These are phyloP conservation scores for Lophotis ruficrista DNA, from an alignment of 2,113 vertebrate genomes.

Conservation along the genomic window DNA sequence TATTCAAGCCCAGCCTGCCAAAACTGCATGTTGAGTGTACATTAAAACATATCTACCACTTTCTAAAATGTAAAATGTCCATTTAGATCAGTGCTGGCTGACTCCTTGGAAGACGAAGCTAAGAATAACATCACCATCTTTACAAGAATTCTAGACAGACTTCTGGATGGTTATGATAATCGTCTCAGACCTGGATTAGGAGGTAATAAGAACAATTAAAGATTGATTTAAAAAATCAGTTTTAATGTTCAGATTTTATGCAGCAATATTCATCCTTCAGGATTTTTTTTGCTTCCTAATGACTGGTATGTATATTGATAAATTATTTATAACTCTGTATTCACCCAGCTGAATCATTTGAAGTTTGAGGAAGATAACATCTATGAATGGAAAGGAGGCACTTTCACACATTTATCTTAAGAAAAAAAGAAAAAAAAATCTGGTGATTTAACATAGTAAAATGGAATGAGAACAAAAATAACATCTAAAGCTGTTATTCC, in stretches of 20 bases:
- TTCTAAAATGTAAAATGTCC: constrained; percentile 74
- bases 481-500: constrained; percentile 16
- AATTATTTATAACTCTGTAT: constrained; percentile 57
- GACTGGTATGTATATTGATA: constrained; percentile 35
- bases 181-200: constrained; percentile 96
- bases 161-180: constrained; percentile 98
- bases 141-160: constrained; percentile 97
- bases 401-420: constrained; percentile 56
- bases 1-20: background rate
- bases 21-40: background rate
- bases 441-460: constrained; percentile 24
- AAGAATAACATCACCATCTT: constrained; percentile 99
- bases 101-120: constrained; percentile 89
- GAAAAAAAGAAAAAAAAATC: constrained; percentile 11
- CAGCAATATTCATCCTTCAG: background rate
- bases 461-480: constrained; percentile 32
- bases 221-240: background rate
- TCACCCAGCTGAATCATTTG: constrained; percentile 45
- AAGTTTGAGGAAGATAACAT: constrained; percentile 56
- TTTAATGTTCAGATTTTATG: constrained; percentile 38
- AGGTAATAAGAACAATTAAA: constrained; percentile 82
- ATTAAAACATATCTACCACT: constrained; percentile 18
- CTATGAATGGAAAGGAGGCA: constrained; percentile 51
- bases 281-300: background rate
- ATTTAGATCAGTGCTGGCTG: constrained; percentile 89